These are phyloP conservation scores for Calliopum simillimum DNA, from an alignment of 2,888 invertebrate species.

Conservation along the genomic window DNA sequence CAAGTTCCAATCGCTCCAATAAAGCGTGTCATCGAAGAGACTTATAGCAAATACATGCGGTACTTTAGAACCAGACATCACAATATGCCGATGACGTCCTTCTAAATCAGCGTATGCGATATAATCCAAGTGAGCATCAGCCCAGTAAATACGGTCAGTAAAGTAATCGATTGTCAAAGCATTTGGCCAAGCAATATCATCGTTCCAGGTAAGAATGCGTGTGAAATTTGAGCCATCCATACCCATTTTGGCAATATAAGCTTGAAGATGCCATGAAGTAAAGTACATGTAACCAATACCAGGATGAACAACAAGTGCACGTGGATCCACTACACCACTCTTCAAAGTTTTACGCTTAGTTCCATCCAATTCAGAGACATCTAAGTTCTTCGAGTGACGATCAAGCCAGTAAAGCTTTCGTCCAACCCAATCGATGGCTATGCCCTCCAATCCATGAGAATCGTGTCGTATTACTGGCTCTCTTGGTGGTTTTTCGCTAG, in stretches of 20 bases:
- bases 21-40: slow-evolving; percentile 92
- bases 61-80: slow-evolving; percentile 82
- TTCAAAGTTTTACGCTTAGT: slow-evolving; percentile 89
- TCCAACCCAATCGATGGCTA: slow-evolving; percentile 96
- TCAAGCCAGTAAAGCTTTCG: slow-evolving; percentile 98
- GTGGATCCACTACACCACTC: slow-evolving; percentile 90
- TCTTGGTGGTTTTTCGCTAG: slow-evolving; percentile 73
- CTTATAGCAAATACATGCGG: slow-evolving; percentile 97
- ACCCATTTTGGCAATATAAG: slow-evolving; percentile 96
- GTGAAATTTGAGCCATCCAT: slow-evolving; percentile 96
- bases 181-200: slow-evolving; percentile 98
- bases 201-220: slow-evolving; percentile 88
- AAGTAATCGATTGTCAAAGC: slow-evolving; percentile 97
- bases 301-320: slow-evolving; percentile 95
- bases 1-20: slow-evolving; percentile 99
- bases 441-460: slow-evolving; percentile 96
- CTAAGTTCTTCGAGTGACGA: slow-evolving; percentile 92
- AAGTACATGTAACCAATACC: slow-evolving; percentile 93
- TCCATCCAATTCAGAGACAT: slow-evolving; percentile 95
- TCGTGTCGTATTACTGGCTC: slow-evolving; percentile 92
- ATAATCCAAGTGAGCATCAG: slow-evolving; percentile 97
- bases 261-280: slow-evolving; percentile 95
- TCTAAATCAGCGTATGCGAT: slow-evolving; percentile 95
- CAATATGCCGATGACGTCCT: slow-evolving; percentile 87
- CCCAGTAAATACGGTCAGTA: slow-evolving; percentile 95